These are phyloP conservation scores for Natator depressus DNA, from an alignment of 2,113 vertebrate genomes.

Conservation along the genomic window DNA sequence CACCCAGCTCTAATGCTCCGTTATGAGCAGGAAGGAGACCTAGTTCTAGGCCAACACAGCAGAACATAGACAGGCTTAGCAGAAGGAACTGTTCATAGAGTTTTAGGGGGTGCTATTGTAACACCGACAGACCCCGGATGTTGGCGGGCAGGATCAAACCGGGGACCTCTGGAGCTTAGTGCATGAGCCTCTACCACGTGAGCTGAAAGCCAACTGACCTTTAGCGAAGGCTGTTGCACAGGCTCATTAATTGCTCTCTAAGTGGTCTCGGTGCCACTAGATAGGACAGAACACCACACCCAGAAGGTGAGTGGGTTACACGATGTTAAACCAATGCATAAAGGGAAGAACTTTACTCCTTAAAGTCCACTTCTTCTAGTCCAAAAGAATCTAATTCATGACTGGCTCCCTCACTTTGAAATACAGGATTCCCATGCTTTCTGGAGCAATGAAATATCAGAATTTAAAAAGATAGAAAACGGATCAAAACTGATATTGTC, in stretches of 20 bases:
- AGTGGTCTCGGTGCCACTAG: no score
- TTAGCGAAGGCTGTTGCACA: no score
- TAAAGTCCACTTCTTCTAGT: no score
- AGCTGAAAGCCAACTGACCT: no score
- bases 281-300: no score
- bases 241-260: no score
- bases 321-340: background rate
- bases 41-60: fast-evolving
- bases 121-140: no score
- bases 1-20: background rate
- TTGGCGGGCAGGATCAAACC: no score
- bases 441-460: background rate
- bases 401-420: background rate
- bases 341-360: fast-evolving
- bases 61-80: background rate
- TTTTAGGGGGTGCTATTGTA: background rate
- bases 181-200: no score
- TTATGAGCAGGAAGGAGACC: fast-evolving
- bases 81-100: fast-evolving
- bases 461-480: background rate
- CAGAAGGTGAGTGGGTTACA: no score
- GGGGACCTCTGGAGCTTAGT: no score
- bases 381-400: fast-evolving
- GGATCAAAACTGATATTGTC: background rate
- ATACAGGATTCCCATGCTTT: background rate